Percentiles rank a stretch among this genome's conserved stretches.
Conservation (phyloP, 2,797 vertebrate genomes). For the Xenops minutus region DNA sequence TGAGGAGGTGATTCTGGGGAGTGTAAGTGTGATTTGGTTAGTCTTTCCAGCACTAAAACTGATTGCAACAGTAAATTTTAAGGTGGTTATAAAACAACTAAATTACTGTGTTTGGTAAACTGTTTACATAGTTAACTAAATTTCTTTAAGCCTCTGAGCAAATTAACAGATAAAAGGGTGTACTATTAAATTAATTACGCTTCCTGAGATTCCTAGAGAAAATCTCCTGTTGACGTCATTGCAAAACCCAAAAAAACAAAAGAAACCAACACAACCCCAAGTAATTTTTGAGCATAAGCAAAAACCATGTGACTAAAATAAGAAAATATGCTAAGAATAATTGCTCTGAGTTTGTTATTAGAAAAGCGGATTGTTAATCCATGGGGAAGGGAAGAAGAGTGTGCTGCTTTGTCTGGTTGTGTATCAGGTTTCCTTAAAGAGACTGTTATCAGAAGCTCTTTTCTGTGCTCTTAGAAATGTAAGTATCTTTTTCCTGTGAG, state of each 20-base stretch:
- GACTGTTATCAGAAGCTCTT: background rate
- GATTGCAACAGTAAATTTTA: background rate
- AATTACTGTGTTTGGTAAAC: background rate
- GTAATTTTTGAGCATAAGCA: background rate
- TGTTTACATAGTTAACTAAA: background rate
- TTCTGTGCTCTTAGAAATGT: background rate
- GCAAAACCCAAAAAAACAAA: background rate
- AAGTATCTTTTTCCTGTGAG: slow-evolving; percentile 5
- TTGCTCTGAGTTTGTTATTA: background rate
- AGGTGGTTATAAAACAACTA: background rate
- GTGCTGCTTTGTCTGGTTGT: background rate
- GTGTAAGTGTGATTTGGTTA: background rate
- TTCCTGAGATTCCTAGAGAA: background rate
- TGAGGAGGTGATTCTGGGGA: background rate
- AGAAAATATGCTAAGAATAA: background rate
- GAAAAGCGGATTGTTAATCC: background rate
- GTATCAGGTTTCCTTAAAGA: background rate
- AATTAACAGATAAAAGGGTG: background rate
- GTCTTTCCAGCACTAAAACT: background rate
- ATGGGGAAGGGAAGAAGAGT: background rate
- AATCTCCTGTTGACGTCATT: background rate
- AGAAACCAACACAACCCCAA: background rate
- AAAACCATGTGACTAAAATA: background rate
- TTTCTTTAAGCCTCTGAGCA: background rate
- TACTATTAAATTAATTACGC: background rate